Conservation (phyloP, 64 coral and sea anemone species). For the Porites australiensis region DNA sequence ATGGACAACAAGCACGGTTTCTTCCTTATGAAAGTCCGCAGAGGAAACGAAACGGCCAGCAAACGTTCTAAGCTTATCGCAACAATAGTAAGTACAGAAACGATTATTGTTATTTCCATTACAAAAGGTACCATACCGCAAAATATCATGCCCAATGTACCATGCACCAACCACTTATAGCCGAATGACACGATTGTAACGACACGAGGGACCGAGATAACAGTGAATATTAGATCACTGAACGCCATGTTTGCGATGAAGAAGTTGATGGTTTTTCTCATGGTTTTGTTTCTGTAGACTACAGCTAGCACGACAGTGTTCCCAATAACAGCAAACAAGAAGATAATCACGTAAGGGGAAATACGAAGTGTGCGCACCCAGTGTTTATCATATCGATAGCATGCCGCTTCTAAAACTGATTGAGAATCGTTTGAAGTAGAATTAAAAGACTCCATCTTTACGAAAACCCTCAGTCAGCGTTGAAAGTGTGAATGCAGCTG, state of each 20-base stretch:
- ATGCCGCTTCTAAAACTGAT: constrained; percentile 25
- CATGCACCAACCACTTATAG: constrained; percentile 70
- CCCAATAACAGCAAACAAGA: constrained; percentile 57
- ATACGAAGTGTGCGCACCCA: constrained; percentile 21
- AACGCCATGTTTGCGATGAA: constrained; percentile 83
- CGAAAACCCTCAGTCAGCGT: background rate
- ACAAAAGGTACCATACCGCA: constrained; percentile 64
- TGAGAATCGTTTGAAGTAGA: background rate
- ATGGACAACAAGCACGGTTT: constrained; percentile 22
- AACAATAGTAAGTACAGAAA: constrained; percentile 76
- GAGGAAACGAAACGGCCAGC: constrained; percentile 69
- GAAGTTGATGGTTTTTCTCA: constrained; percentile 84
- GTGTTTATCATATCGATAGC: constrained; percentile 48
- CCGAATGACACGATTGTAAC: constrained; percentile 62
- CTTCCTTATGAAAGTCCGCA: constrained; percentile 45
- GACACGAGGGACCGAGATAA: constrained; percentile 77
- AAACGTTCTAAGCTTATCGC: constrained; percentile 75
- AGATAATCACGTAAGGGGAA: constrained; percentile 32
- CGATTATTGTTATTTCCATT: constrained; percentile 62
- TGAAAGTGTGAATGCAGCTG: too few relatives aligned
- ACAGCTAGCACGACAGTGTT: constrained; percentile 73
- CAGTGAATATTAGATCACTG: constrained; percentile 66
- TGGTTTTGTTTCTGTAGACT: constrained; percentile 71
- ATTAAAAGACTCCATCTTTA: background rate
- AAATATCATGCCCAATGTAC: constrained; percentile 32